Base-by-base conservation (phyloP, 2,888 invertebrate genomes). In the Heliconius cydno region DNA sequence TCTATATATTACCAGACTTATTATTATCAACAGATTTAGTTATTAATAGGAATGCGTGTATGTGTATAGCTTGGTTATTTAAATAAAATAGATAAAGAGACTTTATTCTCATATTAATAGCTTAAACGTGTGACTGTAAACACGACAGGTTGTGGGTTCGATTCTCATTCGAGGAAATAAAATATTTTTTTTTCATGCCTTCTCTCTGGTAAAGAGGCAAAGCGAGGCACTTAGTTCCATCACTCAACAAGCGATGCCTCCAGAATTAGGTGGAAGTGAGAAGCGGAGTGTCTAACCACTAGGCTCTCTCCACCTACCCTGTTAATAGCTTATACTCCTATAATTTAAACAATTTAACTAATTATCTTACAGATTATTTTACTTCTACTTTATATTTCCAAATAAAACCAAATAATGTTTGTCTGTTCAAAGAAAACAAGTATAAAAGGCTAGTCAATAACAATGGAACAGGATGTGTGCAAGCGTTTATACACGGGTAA, bases 401-500 rank as follows among this genome's bases (percentile, higher is more conserved):
- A 73, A 60, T 57, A 73, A 34, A 65, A 22, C 38, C 28, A 6
- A 12, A 65, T 63, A 75, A 46, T 41, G 75, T 65, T 65, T 75
- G 22, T 63, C 46, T 75, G 73, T 60, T 65, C 71, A 79, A 79
- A 79, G 78, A 82, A 81, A 79, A 79, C 79, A 78, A 79, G 65
- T 78, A 70, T 70, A 81, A 81, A 80, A 80, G 82, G 60, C 81
- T 78, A 82, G 82, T 78, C 80, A 78, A 80, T 83, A 83, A 83
- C 79, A 83, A 83, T 79, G 82, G 80, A 77, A 78, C 83, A 83
- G 83, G 82, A 83, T 82, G 83, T 83, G 79, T 81, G 80, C 82
- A 78, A 80, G 78, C 81, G 78, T 81, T 81, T 81, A 79, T 81
- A 81, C 81, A 80, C 82, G 79, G 82, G 86, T 85, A 86, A 85